A percentile compares a stretch with the other conserved stretches of the same genome.
phyloP scores from a whole-genome alignment of 92 coral and sea anemone species.

The Porites evermanni region DNA sequence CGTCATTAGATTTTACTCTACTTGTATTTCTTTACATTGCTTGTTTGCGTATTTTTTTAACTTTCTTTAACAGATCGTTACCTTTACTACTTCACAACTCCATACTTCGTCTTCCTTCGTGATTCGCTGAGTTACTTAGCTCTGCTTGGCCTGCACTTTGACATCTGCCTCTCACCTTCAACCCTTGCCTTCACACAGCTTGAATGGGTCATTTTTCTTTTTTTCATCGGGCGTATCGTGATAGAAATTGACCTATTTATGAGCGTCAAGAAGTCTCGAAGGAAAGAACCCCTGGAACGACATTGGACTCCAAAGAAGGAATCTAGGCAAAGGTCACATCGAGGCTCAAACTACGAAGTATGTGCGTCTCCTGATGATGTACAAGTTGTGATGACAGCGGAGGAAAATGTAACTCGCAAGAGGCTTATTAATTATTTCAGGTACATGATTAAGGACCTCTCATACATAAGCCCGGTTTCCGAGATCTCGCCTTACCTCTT shows the following conservation, averaged over 20 bases:
- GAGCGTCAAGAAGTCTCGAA: conserved; percentile 14
- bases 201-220: conserved; percentile 53
- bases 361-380: background rate
- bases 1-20: no score
- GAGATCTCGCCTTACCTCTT: no score
- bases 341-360: background rate
- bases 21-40: no score
- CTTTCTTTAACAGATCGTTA: conserved; percentile 34
- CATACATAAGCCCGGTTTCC: no score
- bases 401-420: background rate
- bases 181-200: conserved; percentile 39
- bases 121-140: conserved; percentile 56
- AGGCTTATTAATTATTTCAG: conserved; percentile 20
- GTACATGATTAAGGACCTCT: background rate
- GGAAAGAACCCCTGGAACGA: background rate
- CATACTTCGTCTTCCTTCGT: conserved; percentile 55
- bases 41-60: no score
- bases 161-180: conserved; percentile 45
- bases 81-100: conserved; percentile 55
- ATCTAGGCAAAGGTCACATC: background rate
- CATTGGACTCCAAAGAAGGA: background rate
- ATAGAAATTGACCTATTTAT: conserved; percentile 42
- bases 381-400: background rate
- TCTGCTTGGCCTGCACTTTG: conserved; percentile 52
- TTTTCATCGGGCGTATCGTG: conserved; percentile 58